phyloP scores from a whole-genome alignment of 1,140 invertebrate genomes.

The Cotesia glomerata region DNA sequence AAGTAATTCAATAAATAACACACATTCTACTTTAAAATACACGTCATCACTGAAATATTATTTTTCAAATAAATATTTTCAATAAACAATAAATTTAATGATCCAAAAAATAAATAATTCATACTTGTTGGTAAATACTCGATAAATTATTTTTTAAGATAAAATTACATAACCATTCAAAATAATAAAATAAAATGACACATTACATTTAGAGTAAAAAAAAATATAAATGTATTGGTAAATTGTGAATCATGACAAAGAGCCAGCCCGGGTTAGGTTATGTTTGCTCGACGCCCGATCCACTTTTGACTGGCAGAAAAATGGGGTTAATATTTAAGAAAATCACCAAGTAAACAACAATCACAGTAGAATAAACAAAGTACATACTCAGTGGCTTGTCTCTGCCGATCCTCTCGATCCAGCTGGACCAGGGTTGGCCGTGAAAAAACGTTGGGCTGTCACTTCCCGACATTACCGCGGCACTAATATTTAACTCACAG shows the following conservation, averaged over 20 bases:
- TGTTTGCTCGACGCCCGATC: slow-evolving; percentile 31
- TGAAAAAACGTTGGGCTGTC: slow-evolving; percentile 64
- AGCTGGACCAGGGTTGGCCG: slow-evolving; percentile 62
- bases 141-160: too few species aligned
- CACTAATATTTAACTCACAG: slow-evolving; percentile 27
- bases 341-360: not conserved
- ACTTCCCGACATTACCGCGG: slow-evolving; percentile 61
- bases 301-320: not conserved
- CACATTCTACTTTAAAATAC: not conserved
- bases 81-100: not conserved
- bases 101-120: slow-evolving; percentile 4
- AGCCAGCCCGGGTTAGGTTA: slow-evolving; percentile 30
- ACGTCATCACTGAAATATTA: not conserved
- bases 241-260: slow-evolving; percentile 3
- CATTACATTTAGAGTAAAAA: not conserved
- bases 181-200: not conserved
- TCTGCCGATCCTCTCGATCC: slow-evolving; percentile 61
- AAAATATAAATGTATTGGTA: not conserved
- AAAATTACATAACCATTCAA: too few species aligned
- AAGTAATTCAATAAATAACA: not conserved
- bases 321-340: not conserved
- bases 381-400: slow-evolving; percentile 61
- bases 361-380: slow-evolving; percentile 1
- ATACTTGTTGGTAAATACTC: not conserved
- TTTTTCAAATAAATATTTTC: not conserved